These are phyloP conservation scores for Gobionotothen gibberifrons DNA, from an alignment of 2,797 vertebrate genomes.

Conservation along the genomic window DNA sequence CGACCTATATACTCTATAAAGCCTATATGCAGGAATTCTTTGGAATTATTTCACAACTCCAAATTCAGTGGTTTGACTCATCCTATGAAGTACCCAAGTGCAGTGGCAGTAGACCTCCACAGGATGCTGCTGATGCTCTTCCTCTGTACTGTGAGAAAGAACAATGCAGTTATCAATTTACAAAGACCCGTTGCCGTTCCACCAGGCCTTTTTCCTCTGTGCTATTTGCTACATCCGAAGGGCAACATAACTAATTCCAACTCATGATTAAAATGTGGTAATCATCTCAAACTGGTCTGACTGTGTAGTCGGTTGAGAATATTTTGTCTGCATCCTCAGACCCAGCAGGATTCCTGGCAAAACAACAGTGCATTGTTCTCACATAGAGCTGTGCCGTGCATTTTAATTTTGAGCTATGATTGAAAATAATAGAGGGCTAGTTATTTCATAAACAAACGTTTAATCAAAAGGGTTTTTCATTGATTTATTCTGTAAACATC, in stretches of 20 bases:
- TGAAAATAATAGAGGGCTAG: not conserved
- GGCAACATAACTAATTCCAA: not conserved
- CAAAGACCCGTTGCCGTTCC: conserved; percentile 28
- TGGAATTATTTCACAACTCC: no score
- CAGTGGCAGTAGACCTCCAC: conserved; percentile 55
- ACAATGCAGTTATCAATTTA: conserved; percentile 33
- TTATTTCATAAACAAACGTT: not conserved
- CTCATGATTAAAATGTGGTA: not conserved
- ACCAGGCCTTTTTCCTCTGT: conserved; percentile 10
- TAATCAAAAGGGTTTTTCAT: not conserved
- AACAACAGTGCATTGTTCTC: conserved; percentile 12
- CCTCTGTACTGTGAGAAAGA: conserved; percentile 13
- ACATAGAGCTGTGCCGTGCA: not conserved
- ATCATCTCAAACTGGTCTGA: conserved; percentile 12
- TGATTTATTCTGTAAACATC: not conserved
- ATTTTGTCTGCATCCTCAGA: conserved; percentile 8
- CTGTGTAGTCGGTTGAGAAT: not conserved
- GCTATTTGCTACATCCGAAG: not conserved
- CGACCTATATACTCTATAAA: no score
- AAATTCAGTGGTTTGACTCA: not conserved
- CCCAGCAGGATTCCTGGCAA: not conserved
- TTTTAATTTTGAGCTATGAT: not conserved
- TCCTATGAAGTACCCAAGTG: conserved; percentile 13
- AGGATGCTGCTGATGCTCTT: conserved; percentile 55
- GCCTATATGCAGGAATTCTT: not conserved